Conservation (phyloP, 64 coral and sea anemone species). For the Platygyra sinensis region DNA sequence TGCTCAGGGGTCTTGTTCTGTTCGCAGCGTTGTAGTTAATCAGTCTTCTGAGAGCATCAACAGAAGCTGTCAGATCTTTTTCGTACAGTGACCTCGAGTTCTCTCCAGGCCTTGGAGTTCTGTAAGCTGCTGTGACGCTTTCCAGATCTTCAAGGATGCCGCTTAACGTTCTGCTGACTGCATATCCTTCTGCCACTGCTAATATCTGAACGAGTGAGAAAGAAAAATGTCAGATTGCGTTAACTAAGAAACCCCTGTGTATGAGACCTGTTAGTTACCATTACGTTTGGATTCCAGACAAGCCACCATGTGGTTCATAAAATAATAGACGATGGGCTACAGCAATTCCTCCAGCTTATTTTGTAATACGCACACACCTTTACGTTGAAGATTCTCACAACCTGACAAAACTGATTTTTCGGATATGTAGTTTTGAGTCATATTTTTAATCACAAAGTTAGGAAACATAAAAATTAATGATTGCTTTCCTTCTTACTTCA, state of each 20-base stretch:
- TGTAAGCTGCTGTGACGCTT: background rate
- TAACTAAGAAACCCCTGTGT: too few species aligned
- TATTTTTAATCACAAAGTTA: too few species aligned
- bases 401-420: too few species aligned
- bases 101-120: background rate
- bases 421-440: too few species aligned
- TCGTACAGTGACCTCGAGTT: background rate
- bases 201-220: background rate
- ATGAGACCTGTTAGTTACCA: too few species aligned
- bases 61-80: constrained; percentile 4
- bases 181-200: constrained; percentile 7
- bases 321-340: too few species aligned
- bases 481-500: background rate
- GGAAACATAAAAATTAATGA: too few species aligned
- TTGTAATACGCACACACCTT: too few species aligned
- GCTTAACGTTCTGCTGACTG: background rate
- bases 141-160: background rate
- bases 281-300: too few species aligned
- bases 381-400: too few species aligned
- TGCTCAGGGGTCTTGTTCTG: background rate
- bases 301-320: too few species aligned
- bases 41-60: background rate
- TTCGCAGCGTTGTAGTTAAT: background rate
- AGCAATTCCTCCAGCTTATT: background rate
- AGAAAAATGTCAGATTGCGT: background rate